Base-by-base conservation (phyloP, 2,888 invertebrate species). In the Drosophila kokeensis region DNA sequence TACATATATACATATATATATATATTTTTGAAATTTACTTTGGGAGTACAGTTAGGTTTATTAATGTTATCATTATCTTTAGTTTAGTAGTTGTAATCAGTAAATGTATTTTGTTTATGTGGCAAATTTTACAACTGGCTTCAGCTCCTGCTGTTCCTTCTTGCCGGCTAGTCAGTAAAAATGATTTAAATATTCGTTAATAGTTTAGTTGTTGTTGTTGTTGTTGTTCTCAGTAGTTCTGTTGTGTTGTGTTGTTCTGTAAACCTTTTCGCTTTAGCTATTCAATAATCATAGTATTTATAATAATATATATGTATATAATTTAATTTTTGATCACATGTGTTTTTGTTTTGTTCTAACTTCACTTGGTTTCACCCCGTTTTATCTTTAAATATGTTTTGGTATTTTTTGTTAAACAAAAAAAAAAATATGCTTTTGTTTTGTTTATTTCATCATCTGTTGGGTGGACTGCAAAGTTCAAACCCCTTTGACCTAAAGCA, bases 261-360 rank as follows among this genome's bases (percentile, higher is more conserved):
- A 80, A 80, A 80, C 69, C 67, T 24, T 55, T 48, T 59, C 13
- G 5, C 40, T 27, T 78, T 58, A 79, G 73, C 75, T 73, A 81
- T 69, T 81, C 64, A 79, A 74, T 80, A 69, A 87, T 76, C 52
- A 50, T 87, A 70, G 71, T 83, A 76, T 71, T 67, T 79, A 78
- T 88, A 71, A 57, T 79, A 38, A 55, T 55, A 38, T 55, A 38
- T 65, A 38, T 55, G 29, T 65, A 36, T 65, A 70, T 73, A 87
- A 87, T 83, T 83, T 76, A 74, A 87, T 81, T 87, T 84, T 87
- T 81, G 89, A 87, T 87, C 87, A 87, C 87, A 87, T 83, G 82
- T 84, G 82, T 89, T 84, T 80, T 81, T 70, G 69, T 76, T 64
- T 70, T 71, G 30, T 57, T 58, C 42, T 71, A 27, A 63, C 45